Evolutionary conservation across 2,797 vertebrate species (phyloP).

Genomic region (Coregonus ussuriensis): DNA sequence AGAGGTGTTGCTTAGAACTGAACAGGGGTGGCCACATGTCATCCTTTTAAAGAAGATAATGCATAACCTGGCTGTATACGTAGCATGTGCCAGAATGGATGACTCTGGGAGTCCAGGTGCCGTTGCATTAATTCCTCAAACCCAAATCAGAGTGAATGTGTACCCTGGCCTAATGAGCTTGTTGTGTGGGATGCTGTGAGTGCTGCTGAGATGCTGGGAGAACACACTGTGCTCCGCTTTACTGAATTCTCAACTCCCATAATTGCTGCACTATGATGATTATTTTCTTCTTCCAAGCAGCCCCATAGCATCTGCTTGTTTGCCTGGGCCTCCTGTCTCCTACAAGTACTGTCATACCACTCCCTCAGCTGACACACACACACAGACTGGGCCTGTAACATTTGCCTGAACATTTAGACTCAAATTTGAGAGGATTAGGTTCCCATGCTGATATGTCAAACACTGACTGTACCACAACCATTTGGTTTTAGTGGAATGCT

Average conservation of each 20-base stretch:
- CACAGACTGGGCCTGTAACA: conserved; percentile 43
- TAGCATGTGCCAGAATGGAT: conserved; percentile 65
- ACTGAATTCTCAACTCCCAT: conserved; percentile 67
- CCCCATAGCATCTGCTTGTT: conserved; percentile 73
- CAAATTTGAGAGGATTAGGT: conserved; percentile 69
- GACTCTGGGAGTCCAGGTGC: conserved; percentile 69
- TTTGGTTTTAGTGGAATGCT: conserved; percentile 45
- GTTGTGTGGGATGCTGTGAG: conserved; percentile 64
- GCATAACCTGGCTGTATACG: conserved; percentile 50
- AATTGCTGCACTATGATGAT: conserved; percentile 72
- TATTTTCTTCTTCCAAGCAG: conserved; percentile 53
- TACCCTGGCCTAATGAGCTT: conserved; percentile 76
- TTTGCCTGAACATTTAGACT: conserved; percentile 61
- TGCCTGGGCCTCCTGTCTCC: conserved; percentile 66
- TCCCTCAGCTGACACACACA: conserved; percentile 61
- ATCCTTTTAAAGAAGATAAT: conserved; percentile 72
- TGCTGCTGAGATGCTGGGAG: conserved; percentile 68
- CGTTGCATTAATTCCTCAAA: conserved; percentile 71
- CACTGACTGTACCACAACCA: conserved; percentile 59
- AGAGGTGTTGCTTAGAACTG: conserved; percentile 73
- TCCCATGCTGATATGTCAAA: conserved; percentile 67
- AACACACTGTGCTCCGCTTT: conserved; percentile 67
- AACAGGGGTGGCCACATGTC: conserved; percentile 75
- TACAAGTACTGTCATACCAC: conserved; percentile 38
- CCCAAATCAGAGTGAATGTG: conserved; percentile 74